Evolutionary conservation across 2,113 vertebrate species (phyloP).

Genomic region (Phaethornis superciliosus): DNA sequence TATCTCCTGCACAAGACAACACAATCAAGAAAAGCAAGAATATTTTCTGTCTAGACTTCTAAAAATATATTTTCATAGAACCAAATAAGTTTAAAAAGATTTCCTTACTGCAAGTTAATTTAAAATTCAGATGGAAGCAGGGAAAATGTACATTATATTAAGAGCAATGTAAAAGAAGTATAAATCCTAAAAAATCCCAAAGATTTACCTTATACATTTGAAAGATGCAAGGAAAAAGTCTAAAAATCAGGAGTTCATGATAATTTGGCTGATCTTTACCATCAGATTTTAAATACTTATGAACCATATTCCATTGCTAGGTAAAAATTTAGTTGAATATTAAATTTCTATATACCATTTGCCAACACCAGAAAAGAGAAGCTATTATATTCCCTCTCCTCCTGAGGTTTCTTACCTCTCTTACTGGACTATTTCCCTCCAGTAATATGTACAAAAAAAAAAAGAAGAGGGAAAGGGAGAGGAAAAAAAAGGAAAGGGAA

Average conservation of each 20-base stretch:
- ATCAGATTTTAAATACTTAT: background rate
- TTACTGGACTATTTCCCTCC: background rate
- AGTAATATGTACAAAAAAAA: background rate
- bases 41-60: background rate
- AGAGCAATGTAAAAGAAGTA: background rate
- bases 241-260: background rate
- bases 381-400: background rate
- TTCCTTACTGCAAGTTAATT: background rate
- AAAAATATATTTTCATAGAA: background rate
- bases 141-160: background rate
- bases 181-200: background rate
- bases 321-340: background rate
- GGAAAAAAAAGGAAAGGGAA: too few species aligned
- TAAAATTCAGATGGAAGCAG: background rate
- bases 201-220: background rate
- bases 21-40: background rate
- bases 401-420: background rate
- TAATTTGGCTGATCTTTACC: background rate
- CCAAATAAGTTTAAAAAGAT: background rate
- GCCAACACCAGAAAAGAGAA: background rate
- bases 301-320: background rate
- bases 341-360: background rate
- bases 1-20: background rate
- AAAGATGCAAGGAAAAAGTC: background rate
- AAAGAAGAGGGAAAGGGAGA: background rate